These are phyloP conservation scores for Diorhabda carinulata DNA, from an alignment of 1,140 invertebrate species.

Conservation along the genomic window DNA sequence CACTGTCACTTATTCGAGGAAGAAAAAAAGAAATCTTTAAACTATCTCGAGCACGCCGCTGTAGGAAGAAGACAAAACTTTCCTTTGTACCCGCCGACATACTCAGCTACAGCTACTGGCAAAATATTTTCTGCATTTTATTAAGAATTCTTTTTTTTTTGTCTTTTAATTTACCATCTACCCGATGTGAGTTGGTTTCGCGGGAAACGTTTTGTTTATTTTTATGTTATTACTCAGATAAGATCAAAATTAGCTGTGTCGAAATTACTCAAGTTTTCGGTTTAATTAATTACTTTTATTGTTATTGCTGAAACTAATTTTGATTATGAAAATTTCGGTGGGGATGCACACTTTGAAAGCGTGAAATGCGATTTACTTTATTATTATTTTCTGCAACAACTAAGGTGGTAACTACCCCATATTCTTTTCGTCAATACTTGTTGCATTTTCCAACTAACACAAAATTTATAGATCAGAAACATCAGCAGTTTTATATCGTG, in stretches of 20 bases:
- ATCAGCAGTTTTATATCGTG: too few species aligned
- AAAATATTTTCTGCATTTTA: slow-evolving; percentile 27
- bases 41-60: slow-evolving; percentile 1
- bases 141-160: slow-evolving; percentile 22
- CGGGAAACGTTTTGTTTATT: slow-evolving; percentile 17
- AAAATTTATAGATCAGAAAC: too few species aligned
- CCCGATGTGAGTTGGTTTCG: background rate
- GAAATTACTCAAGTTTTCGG: slow-evolving; percentile 13
- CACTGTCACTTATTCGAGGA: background rate
- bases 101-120: slow-evolving; percentile 22
- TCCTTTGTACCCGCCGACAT: slow-evolving; percentile 22
- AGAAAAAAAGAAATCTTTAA: background rate
- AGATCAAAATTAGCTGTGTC: slow-evolving; percentile 15
- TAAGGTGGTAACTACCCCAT: too few species aligned
- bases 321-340: background rate
- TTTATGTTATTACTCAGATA: slow-evolving; percentile 16
- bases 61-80: slow-evolving; percentile 7
- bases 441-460: too few species aligned
- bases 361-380: too few species aligned
- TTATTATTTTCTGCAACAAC: too few species aligned
- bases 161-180: background rate
- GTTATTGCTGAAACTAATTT: slow-evolving; percentile 19
- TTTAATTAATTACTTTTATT: slow-evolving; percentile 23
- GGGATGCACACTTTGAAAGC: too few species aligned
- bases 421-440: too few species aligned